Evolutionary conservation across 1,140 invertebrate species (phyloP), one percentile per base, ranked within the genome.

Genomic region (Drosophila nigrodunni): DNA sequence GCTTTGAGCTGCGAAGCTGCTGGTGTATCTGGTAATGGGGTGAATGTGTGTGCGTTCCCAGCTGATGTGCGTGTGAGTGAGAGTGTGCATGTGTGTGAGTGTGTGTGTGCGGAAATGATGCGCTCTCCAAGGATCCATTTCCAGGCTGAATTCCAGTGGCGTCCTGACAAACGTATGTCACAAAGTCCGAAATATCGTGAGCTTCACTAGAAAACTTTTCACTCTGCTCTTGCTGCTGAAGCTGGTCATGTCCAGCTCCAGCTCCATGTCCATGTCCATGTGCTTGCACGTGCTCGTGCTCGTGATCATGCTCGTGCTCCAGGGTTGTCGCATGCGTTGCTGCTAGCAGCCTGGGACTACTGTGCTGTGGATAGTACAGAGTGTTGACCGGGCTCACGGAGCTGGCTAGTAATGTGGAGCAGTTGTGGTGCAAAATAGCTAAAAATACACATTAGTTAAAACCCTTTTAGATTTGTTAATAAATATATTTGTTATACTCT

Each of bases 131-230:
- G 6, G 74, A 34, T 21, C 71, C 68, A 0, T 50, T 34, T 35
- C 35, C 30, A 30, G 61, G 11, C 25, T 57, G 11, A 34, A 74
- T 58, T 25, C 69, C 71, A 43, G 81, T 47, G 7, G 67, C 55
- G 93, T 98, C 98, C 93, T 98, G 97, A 92, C 98, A 99, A 49
- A 99, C 98, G 86, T 99, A 97, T 37, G 97, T 98, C 37, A 99
- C 98, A 93, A 98, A 99, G 93, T 99, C 98, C 0, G 97, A 97
- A 62, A 99, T 98, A 93, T 98, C 98, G 92, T 98, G 96, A 4
- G 80, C 58, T 43, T 83, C 81, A n/a, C 69, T 43, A 8, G 77
- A 47, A 73, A 72, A 76, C 54, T 77, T 74, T 8, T 88, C 92
- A 66, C 52, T 82, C 70, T 74, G 91, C 10, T 66, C 61, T 15